These are phyloP conservation scores for Telenomus remus DNA, from an alignment of 1,140 invertebrate genomes.

Conservation along the genomic window DNA sequence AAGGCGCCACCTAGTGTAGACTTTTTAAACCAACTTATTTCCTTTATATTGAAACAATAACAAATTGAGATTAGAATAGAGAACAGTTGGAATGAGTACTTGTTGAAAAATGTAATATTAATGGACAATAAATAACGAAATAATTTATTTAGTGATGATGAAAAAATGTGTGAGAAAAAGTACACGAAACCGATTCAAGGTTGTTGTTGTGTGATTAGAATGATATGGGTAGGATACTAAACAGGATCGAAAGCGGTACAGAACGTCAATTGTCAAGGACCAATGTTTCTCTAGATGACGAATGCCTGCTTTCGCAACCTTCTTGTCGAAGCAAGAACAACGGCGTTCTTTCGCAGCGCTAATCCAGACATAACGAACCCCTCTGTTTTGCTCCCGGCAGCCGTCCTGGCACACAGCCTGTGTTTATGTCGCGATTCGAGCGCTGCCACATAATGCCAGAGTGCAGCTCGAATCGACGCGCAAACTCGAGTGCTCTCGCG, in stretches of 20 bases:
- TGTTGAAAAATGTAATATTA: constrained; percentile 10
- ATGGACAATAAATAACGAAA: not conserved
- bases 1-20: no score
- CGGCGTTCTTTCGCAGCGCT: constrained; percentile 49
- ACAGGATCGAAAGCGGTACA: constrained; percentile 33
- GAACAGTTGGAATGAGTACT: not conserved
- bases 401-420: constrained; percentile 4
- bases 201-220: constrained; percentile 17
- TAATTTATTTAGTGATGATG: no score
- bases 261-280: constrained; percentile 51
- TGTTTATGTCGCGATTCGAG: constrained; percentile 45
- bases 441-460: constrained; percentile 35
- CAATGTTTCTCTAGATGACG: constrained; percentile 39
- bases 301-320: constrained; percentile 52
- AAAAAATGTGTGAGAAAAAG: no score
- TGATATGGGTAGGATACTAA: constrained; percentile 16
- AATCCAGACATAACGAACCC: constrained; percentile 53
- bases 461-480: constrained; percentile 29
- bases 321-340: constrained; percentile 53
- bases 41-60: no score
- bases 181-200: no score
- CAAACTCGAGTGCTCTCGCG: constrained; percentile 25
- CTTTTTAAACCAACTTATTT: no score
- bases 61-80: no score
- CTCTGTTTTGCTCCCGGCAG: constrained; percentile 21